Evolutionary conservation across 1,140 invertebrate genomes (phyloP).

Genomic region (Solenopsis fugax): DNA sequence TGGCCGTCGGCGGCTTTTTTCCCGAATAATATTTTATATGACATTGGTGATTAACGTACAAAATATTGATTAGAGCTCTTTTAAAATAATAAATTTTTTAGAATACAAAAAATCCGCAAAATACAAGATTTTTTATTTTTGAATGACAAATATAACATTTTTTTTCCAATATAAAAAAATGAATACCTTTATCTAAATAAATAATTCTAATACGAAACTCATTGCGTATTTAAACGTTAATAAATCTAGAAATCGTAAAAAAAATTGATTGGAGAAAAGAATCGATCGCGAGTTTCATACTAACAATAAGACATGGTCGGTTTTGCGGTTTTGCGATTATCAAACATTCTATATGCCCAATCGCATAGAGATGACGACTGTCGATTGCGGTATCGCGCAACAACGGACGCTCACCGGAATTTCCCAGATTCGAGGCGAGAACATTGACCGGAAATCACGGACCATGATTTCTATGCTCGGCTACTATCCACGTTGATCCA

Average conservation of each 20-base stretch:
- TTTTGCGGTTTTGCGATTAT: conserved; percentile 4
- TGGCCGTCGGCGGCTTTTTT: background rate
- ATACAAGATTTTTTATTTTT: background rate
- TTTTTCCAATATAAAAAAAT: background rate
- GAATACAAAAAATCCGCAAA: background rate
- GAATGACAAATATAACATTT: background rate
- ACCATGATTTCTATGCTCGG: conserved; percentile 55
- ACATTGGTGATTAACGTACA: background rate
- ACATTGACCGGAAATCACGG: conserved; percentile 48
- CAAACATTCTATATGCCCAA: background rate
- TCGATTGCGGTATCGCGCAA: conserved; percentile 43
- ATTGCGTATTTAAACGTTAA: background rate
- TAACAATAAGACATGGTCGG: too few relatives aligned
- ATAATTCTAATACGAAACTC: background rate
- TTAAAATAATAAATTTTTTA: background rate
- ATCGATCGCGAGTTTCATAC: background rate
- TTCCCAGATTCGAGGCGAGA: conserved; percentile 34
- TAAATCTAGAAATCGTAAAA: background rate
- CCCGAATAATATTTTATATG: background rate
- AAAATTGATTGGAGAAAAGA: background rate
- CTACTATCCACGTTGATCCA: conserved; percentile 65
- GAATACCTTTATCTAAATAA: background rate
- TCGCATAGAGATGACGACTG: conserved; percentile 42
- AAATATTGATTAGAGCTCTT: background rate
- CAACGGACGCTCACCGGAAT: conserved; percentile 20